Conservation (phyloP, 2,797 vertebrate genomes). For the Meda fulgida region DNA sequence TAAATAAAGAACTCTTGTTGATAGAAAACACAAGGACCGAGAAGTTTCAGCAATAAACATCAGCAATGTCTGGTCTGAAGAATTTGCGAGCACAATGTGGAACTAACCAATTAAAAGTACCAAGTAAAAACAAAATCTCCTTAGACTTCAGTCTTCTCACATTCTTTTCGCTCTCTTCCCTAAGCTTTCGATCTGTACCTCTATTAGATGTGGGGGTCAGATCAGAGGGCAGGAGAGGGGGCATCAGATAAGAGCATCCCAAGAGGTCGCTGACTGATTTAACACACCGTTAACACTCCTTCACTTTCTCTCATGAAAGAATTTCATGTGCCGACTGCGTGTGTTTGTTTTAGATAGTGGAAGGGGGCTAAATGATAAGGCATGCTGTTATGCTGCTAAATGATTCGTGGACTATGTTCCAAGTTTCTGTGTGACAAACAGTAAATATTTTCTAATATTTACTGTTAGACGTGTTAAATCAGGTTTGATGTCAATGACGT, state of each 20-base stretch:
- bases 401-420: not conserved
- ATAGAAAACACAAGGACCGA: conserved; percentile 20
- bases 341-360: conserved; percentile 34
- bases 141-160: not conserved
- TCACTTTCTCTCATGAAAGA: conserved; percentile 12
- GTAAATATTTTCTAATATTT: not conserved
- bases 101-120: conserved; percentile 27
- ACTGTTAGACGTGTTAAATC: not conserved
- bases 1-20: conserved; percentile 20
- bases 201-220: conserved; percentile 4
- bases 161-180: not conserved
- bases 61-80: not conserved
- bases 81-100: conserved; percentile 38
- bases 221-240: conserved; percentile 41
- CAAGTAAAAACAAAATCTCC: not conserved
- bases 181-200: conserved; percentile 3
- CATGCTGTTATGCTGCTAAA: conserved; percentile 6
- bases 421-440: not conserved
- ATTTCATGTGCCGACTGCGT: conserved; percentile 36
- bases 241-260: conserved; percentile 46
- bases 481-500: not conserved
- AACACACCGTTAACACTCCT: conserved; percentile 14
- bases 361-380: conserved; percentile 27
- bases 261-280: conserved; percentile 17
- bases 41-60: conserved; percentile 1